These are phyloP conservation scores for Podabrus alpinus DNA, from an alignment of 2,888 invertebrate genomes.

Conservation along the genomic window DNA sequence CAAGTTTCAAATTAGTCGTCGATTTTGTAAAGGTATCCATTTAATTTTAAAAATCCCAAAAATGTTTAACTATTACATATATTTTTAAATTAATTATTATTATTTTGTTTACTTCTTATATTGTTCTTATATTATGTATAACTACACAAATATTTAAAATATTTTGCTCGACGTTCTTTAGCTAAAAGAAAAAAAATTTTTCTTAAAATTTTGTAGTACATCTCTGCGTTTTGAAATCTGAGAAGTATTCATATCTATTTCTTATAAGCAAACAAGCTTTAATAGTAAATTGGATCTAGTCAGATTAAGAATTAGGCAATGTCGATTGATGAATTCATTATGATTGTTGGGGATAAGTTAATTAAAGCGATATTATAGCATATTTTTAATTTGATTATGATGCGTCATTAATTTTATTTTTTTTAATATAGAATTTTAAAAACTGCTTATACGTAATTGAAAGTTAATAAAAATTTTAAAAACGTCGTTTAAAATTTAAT, in stretches of 20 bases:
- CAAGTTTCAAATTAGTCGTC: neutral
- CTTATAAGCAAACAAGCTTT: constrained; percentile 10
- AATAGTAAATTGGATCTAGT: constrained; percentile 25
- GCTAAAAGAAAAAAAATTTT: neutral
- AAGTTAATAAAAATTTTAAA: constrained; percentile 34
- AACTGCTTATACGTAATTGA: neutral
- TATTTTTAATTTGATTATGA: constrained; percentile 49
- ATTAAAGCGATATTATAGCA: constrained; percentile 47
- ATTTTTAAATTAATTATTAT: neutral
- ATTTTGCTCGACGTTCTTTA: neutral
- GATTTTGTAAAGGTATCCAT: neutral
- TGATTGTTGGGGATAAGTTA: constrained; percentile 48
- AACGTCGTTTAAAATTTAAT: constrained; percentile 17
- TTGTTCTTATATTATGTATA: neutral
- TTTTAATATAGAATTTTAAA: constrained; percentile 1
- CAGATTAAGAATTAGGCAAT: constrained; percentile 41
- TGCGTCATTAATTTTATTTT: constrained; percentile 7
- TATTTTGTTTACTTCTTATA: neutral
- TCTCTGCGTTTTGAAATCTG: constrained; percentile 14
- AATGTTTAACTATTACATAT: neutral
- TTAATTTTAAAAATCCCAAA: neutral
- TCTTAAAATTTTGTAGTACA: constrained; percentile 5
- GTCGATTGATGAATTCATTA: constrained; percentile 52
- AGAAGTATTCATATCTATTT: constrained; percentile 2
- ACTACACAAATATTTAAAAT: neutral